These are phyloP conservation scores for Eupithecia inturbata DNA, from an alignment of 2,888 invertebrate species.

Conservation along the genomic window DNA sequence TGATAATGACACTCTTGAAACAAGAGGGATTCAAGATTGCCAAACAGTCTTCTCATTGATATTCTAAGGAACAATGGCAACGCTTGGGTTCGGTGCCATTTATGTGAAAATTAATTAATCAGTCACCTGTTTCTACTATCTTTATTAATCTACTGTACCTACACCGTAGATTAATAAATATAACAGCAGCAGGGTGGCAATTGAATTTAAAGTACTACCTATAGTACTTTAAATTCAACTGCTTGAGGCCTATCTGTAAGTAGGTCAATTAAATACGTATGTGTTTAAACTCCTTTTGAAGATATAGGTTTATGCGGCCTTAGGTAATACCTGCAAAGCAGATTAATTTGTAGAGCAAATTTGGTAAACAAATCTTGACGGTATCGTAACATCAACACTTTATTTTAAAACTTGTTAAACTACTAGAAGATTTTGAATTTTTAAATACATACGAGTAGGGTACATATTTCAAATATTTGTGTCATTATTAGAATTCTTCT, in stretches of 20 bases:
- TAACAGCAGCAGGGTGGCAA: too few species aligned
- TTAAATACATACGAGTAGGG: background rate
- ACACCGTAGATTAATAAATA: too few species aligned
- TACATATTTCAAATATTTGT: background rate
- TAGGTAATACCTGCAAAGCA: too few species aligned
- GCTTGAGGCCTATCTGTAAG: background rate
- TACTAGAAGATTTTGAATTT: background rate
- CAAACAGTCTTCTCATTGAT: slow-evolving; percentile 23
- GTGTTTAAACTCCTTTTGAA: background rate
- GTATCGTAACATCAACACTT: background rate
- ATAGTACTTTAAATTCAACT: background rate
- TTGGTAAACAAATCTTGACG: background rate
- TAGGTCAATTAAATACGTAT: background rate
- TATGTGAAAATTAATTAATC: slow-evolving; percentile 20
- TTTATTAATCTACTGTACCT: background rate
- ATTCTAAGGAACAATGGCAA: slow-evolving; percentile 18
- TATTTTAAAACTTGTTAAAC: background rate
- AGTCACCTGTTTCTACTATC: slow-evolving; percentile 1
- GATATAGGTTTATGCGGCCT: background rate
- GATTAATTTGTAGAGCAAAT: background rate
- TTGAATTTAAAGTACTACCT: too few species aligned
- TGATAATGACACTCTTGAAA: slow-evolving; percentile 13
- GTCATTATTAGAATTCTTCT: background rate
- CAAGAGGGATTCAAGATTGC: slow-evolving; percentile 15
- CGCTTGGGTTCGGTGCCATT: slow-evolving; percentile 7